phyloP scores from a whole-genome alignment of 2,113 vertebrate species.

The Pluvianellus socialis region DNA sequence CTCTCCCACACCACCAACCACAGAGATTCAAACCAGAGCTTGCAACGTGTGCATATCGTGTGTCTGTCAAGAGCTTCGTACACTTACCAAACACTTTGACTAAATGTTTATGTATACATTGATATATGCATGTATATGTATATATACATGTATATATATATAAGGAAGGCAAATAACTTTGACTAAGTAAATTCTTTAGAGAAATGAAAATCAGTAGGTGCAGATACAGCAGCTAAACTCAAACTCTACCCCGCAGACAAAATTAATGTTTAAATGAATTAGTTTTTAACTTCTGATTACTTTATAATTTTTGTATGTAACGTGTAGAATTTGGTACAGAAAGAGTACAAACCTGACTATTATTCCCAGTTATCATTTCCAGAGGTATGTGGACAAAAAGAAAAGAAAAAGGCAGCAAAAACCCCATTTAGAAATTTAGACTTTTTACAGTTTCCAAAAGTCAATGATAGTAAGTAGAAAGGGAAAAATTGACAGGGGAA shows the following conservation, averaged over 20 bases:
- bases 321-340: background rate
- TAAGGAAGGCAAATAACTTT: background rate
- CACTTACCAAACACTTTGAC: background rate
- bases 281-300: background rate
- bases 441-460: too few relatives aligned
- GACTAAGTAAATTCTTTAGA: background rate
- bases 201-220: background rate
- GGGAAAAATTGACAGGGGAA: background rate
- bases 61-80: background rate
- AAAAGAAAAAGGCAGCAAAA: background rate
- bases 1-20: background rate
- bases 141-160: background rate
- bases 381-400: background rate
- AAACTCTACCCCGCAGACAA: background rate
- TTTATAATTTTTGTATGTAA: background rate
- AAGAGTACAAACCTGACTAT: background rate
- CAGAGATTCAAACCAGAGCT: background rate
- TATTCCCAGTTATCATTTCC: background rate
- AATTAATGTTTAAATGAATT: background rate
- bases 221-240: background rate
- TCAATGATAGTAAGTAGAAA: background rate
- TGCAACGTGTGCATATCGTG: fast-evolving
- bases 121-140: background rate
- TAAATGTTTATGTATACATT: background rate
- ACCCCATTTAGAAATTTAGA: background rate